These are phyloP conservation scores for Microtus pennsylvanicus DNA, from an alignment of 2,113 vertebrate species.

Conservation along the genomic window DNA sequence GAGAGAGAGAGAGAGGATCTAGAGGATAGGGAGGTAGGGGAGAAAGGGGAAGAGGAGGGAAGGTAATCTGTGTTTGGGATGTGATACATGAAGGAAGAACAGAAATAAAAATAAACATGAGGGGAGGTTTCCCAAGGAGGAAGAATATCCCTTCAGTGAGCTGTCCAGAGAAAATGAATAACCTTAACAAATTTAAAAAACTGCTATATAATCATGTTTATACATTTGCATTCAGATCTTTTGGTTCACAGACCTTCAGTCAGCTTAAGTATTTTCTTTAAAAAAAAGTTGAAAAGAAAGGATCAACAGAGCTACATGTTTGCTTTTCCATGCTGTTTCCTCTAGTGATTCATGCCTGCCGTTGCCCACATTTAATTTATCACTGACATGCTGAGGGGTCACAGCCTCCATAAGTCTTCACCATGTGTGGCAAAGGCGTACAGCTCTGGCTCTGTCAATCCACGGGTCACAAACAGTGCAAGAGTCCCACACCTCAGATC, in stretches of 20 bases:
- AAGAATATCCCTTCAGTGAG: neutral
- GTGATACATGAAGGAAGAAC: neutral
- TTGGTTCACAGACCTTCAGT: neutral
- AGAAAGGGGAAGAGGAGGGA: too few species aligned
- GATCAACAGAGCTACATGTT: neutral
- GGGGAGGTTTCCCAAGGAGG: neutral
- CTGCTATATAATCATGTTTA: neutral
- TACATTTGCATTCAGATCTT: neutral
- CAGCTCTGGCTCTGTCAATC: neutral
- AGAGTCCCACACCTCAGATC: neutral
- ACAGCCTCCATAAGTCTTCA: neutral
- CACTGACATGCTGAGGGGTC: neutral
- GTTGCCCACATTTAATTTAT: neutral
- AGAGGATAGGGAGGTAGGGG: too few species aligned
- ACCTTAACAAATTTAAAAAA: neutral
- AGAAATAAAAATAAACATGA: neutral
- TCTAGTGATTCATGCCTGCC: neutral
- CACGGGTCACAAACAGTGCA: neutral
- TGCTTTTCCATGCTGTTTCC: neutral
- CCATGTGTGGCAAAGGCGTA: too few species aligned
- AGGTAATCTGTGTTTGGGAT: neutral
- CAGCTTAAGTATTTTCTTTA: neutral
- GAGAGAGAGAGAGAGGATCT: neutral
- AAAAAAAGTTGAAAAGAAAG: neutral
- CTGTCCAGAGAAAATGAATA: constrained; percentile 2